Evolutionary conservation across 2,113 vertebrate species (phyloP), one percentile per base, ranked within the genome.

Genomic region (Coturnix japonica): DNA sequence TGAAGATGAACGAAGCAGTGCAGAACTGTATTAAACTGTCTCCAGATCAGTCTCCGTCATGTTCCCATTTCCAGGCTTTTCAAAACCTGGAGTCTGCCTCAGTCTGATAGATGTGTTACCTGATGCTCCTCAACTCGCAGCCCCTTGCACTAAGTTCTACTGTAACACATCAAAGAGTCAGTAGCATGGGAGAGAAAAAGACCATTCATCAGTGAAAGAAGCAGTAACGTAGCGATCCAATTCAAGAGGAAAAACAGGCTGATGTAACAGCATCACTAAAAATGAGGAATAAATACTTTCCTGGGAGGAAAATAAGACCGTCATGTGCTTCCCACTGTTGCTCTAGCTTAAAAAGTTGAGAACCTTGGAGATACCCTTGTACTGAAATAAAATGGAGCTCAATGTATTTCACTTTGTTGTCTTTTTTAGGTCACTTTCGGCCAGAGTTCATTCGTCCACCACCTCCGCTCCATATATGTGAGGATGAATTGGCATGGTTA

Each of bases 371-470:
- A 0, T 35, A 1, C 2, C 71, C 21, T 47, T 73, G 18, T 46
- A 26, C 43, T 56, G 13, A 25, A 46, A 6, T 17, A 64, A 78
- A 83, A 59, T 2, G 1, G n/a, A 74, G 30, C 8, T 21, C 8
- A 25, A 44, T 87, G 43, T 31, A 1, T 60, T 77, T 87, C 14
- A 20, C 6, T 0, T 41, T 64, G 25, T 82, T 76, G 87, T 31
- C 5, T 39, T 81, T 96, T 49, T 41, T 85, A 99, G 99, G 99
- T 97, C 99, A 99, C 93, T 99, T 99, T 78, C 98, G 99, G 5
- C 99, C 99, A 3, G 99, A 99, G 96, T 98, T 99, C 66, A 99
- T 99, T 95, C 98, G 99, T 3, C 99, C 99, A 1, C 98, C 98
- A 0, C 99, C 99, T 6, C 99, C 99, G 0, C 98, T 99, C 25